These are phyloP conservation scores for Puffinus mauretanicus DNA, from an alignment of 2,113 vertebrate species.

Conservation along the genomic window DNA sequence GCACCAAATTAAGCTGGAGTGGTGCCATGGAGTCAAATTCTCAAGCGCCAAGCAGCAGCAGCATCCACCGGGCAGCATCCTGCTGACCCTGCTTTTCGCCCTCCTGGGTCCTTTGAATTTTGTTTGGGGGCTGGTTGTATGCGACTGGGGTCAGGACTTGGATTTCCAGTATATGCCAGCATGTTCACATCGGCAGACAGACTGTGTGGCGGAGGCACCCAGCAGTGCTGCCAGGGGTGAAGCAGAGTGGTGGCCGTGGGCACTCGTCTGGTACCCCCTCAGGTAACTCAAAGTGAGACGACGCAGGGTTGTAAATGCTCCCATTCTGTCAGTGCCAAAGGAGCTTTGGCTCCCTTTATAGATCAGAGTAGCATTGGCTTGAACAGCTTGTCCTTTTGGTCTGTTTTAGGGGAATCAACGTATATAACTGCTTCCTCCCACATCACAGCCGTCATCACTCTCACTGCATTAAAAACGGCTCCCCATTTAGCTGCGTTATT, in stretches of 20 bases:
- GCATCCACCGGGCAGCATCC: neutral
- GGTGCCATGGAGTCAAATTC: neutral
- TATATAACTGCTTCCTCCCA: conserved; percentile 34
- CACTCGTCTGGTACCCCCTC: neutral
- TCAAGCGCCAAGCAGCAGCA: neutral
- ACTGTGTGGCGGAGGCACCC: neutral
- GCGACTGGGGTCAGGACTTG: neutral
- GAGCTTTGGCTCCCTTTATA: conserved; percentile 62
- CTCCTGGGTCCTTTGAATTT: neutral
- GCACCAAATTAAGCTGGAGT: neutral
- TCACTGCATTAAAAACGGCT: neutral
- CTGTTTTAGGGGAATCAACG: conserved; percentile 59
- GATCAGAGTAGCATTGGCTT: conserved; percentile 57
- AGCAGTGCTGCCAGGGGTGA: neutral
- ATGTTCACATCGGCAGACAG: neutral
- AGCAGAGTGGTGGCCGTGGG: rapidly evolving
- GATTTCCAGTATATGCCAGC: neutral
- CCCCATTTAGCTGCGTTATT: conserved; percentile 2
- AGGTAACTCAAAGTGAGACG: conserved; percentile 30
- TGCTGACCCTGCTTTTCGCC: neutral
- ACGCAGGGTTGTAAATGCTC: neutral
- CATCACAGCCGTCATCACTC: neutral
- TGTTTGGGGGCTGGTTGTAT: neutral
- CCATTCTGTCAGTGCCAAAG: conserved; percentile 14
- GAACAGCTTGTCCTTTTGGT: conserved; percentile 63